A percentile compares a stretch with the other conserved stretches of the same genome.
Conservation (phyloP, 2,888 invertebrate genomes). For the Chrysomela aeneicollis region DNA sequence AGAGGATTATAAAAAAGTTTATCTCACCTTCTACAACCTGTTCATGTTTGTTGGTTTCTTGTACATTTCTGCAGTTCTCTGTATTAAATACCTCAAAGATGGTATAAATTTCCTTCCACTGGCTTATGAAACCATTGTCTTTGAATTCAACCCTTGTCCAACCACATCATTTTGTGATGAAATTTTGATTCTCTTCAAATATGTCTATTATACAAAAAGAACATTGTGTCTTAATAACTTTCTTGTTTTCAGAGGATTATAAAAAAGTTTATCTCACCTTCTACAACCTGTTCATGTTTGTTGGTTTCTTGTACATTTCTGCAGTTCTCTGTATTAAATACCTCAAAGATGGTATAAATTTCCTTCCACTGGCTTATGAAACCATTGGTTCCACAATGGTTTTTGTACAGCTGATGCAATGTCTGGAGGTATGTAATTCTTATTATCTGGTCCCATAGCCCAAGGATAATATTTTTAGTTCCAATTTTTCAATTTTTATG, state of each 20-base stretch:
- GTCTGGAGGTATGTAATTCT: slow-evolving; percentile 69
- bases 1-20: slow-evolving; percentile 84
- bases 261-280: slow-evolving; percentile 85
- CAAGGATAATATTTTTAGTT: no score
- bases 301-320: slow-evolving; percentile 82
- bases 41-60: slow-evolving; percentile 88
- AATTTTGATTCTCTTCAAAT: no score
- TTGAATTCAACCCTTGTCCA: no score
- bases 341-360: slow-evolving; percentile 75
- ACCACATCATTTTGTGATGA: no score
- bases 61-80: slow-evolving; percentile 78
- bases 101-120: slow-evolving; percentile 75
- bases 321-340: slow-evolving; percentile 78
- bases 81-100: slow-evolving; percentile 76
- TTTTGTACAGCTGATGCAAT: slow-evolving; percentile 83
- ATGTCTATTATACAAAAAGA: no score
- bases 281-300: slow-evolving; percentile 90
- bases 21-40: slow-evolving; percentile 87
- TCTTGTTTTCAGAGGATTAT: slow-evolving; percentile 69
- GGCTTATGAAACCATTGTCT: slow-evolving; percentile 78
- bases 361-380: slow-evolving; percentile 74
- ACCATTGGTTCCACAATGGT: slow-evolving; percentile 80
- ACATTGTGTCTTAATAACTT: neutral
- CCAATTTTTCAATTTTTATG: no score
- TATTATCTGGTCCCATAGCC: no score